A percentile compares a stretch with the other conserved stretches of the same genome.
Conservation (phyloP, 2,888 invertebrate genomes). For the Camptogramma bilineatum region DNA sequence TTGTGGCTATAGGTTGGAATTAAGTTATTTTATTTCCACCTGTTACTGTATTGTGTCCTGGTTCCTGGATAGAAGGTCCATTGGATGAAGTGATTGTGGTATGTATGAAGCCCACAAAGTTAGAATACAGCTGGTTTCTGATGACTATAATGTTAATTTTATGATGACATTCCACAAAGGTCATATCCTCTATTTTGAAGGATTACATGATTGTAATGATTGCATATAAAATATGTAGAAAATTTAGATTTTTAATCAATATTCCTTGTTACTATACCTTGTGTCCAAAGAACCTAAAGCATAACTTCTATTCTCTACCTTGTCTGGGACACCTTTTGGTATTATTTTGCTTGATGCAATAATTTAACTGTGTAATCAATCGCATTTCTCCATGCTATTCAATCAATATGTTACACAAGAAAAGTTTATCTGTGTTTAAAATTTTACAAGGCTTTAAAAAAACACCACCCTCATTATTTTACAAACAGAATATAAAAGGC, state of each 20-base stretch:
- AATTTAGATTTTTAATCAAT: neutral
- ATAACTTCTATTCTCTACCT: neutral
- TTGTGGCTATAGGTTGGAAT: constrained; percentile 63
- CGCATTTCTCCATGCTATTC: too few relatives aligned
- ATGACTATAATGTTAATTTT: constrained; percentile 44
- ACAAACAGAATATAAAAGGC: too few relatives aligned
- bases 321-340: neutral
- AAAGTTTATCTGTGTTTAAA: too few relatives aligned
- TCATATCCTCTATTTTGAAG: constrained; percentile 43
- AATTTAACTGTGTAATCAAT: too few relatives aligned
- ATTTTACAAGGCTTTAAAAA: too few relatives aligned
- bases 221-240: neutral
- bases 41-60: constrained; percentile 57
- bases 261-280: neutral
- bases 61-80: constrained; percentile 53
- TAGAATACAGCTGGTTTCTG: constrained; percentile 9
- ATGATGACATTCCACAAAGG: constrained; percentile 54
- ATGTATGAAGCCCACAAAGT: constrained; percentile 53
- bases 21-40: constrained; percentile 63
- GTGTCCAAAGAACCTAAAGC: neutral
- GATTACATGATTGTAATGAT: neutral
- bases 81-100: constrained; percentile 79
- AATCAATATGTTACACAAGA: too few relatives aligned
- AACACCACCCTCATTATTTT: too few relatives aligned
- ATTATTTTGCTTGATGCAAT: neutral